Conservation (phyloP, 1,140 invertebrate genomes). For the Lasioglossum baleicum region DNA sequence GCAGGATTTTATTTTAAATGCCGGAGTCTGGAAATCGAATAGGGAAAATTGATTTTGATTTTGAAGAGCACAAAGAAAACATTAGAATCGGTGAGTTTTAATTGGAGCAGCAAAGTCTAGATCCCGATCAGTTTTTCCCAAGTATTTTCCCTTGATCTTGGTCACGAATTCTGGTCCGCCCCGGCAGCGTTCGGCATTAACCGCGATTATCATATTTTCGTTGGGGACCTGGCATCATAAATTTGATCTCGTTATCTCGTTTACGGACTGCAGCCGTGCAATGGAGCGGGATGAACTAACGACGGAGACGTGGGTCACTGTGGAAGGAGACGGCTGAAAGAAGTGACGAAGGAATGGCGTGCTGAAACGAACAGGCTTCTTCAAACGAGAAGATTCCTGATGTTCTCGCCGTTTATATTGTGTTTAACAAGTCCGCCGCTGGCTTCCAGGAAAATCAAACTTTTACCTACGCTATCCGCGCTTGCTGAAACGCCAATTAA, state of each 20-base stretch:
- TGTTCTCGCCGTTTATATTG: slow-evolving; percentile 20
- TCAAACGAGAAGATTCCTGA: slow-evolving; percentile 25
- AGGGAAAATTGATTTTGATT: no score
- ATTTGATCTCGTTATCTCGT: slow-evolving; percentile 81
- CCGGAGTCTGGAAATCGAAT: no score
- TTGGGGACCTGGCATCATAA: slow-evolving; percentile 77
- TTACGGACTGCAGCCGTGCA: slow-evolving; percentile 71
- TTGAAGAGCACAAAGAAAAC: no score
- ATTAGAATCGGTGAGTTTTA: background rate
- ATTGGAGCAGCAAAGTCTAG: background rate
- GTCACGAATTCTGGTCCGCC: slow-evolving; percentile 33
- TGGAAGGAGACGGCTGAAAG: slow-evolving; percentile 32
- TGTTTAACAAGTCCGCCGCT: background rate
- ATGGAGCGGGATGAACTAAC: slow-evolving; percentile 63
- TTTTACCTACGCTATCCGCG: no score
- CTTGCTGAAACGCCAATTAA: background rate
- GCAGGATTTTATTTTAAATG: no score
- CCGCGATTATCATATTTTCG: slow-evolving; percentile 79
- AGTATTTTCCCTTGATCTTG: background rate
- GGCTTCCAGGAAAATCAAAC: no score
- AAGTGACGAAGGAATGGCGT: slow-evolving; percentile 41
- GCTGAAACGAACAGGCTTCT: slow-evolving; percentile 45
- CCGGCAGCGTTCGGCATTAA: slow-evolving; percentile 71
- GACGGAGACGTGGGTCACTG: slow-evolving; percentile 38
- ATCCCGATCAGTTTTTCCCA: background rate